Evolutionary conservation across 2,888 invertebrate species (phyloP).

Genomic region (Encarsia formosa): DNA sequence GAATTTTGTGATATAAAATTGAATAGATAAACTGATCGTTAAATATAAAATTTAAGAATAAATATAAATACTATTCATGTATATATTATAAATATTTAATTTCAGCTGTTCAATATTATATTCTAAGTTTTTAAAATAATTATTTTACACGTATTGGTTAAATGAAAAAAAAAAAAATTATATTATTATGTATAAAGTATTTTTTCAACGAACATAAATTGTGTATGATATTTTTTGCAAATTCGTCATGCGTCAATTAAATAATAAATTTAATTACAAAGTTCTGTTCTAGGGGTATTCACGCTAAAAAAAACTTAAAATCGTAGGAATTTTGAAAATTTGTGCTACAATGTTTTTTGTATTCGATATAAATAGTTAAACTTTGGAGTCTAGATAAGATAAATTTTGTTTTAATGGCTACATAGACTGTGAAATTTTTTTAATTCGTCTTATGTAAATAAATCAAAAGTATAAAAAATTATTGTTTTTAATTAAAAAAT

Average conservation of each 20-base stretch:
- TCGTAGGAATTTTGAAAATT: slow-evolving; percentile 3
- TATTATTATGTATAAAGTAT: slow-evolving; percentile 1
- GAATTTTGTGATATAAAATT: slow-evolving; percentile 19
- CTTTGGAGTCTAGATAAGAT: not conserved
- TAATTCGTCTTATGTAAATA: slow-evolving; percentile 24
- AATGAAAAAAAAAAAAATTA: not conserved
- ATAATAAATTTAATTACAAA: no score
- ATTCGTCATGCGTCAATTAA: no score
- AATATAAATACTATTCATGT: not conserved
- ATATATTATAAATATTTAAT: slow-evolving; percentile 3
- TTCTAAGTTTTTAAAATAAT: slow-evolving; percentile 11
- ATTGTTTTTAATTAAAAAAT: no score
- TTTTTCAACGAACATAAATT: not conserved
- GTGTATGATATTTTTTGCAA: slow-evolving; percentile 2
- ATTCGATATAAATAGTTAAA: slow-evolving; percentile 4
- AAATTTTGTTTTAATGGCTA: slow-evolving; percentile 1
- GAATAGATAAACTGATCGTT: not conserved
- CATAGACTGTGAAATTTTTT: slow-evolving; percentile 15
- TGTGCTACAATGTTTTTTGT: slow-evolving; percentile 9
- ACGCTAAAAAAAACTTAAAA: no score
- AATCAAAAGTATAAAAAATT: slow-evolving; percentile 9
- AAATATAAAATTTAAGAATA: not conserved
- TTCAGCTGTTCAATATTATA: slow-evolving; percentile 1
- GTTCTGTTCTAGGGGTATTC: no score
- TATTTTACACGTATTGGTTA: no score